phyloP scores from a whole-genome alignment of 2,888 invertebrate genomes.

The Phyllotreta cruciferae region DNA sequence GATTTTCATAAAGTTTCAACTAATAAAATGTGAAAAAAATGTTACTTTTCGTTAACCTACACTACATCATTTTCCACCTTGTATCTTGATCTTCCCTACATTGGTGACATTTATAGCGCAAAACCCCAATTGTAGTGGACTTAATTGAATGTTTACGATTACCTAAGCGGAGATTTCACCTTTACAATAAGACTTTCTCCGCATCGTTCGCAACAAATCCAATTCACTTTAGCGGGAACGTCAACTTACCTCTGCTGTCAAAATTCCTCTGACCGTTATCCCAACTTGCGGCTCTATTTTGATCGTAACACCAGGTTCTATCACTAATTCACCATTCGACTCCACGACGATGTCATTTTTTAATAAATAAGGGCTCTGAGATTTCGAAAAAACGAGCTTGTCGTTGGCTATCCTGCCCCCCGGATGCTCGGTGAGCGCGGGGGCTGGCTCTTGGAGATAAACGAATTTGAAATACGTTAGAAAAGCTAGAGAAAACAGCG shows the following conservation, averaged over 20 bases:
- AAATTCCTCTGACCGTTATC: slow-evolving; percentile 88
- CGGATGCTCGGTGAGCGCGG: slow-evolving; percentile 63
- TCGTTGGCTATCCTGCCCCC: slow-evolving; percentile 69
- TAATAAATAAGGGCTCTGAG: slow-evolving; percentile 77
- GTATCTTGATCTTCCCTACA: too few species aligned
- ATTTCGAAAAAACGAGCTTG: slow-evolving; percentile 63
- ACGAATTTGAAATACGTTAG: slow-evolving; percentile 20
- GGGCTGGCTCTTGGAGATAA: slow-evolving; percentile 28
- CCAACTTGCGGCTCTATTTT: slow-evolving; percentile 92
- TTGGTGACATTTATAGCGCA: neutral
- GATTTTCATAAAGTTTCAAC: too few species aligned
- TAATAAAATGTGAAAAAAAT: too few species aligned
- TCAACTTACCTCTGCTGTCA: slow-evolving; percentile 85
- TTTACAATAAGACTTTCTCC: slow-evolving; percentile 19
- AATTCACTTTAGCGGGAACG: slow-evolving; percentile 17
- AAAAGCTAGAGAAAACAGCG: slow-evolving; percentile 30
- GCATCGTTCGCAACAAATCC: neutral
- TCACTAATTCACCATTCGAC: slow-evolving; percentile 77
- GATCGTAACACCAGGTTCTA: slow-evolving; percentile 90
- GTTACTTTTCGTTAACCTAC: too few species aligned
- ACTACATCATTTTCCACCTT: neutral
- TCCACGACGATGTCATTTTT: slow-evolving; percentile 83
- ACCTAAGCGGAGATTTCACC: slow-evolving; percentile 14
- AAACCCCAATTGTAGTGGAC: neutral
- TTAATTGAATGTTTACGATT: slow-evolving; percentile 2